Percentiles rank a stretch among this genome's conserved stretches.
Evolutionary conservation across 1,140 invertebrate species (phyloP).

Genomic region (Drosophila funebris): DNA sequence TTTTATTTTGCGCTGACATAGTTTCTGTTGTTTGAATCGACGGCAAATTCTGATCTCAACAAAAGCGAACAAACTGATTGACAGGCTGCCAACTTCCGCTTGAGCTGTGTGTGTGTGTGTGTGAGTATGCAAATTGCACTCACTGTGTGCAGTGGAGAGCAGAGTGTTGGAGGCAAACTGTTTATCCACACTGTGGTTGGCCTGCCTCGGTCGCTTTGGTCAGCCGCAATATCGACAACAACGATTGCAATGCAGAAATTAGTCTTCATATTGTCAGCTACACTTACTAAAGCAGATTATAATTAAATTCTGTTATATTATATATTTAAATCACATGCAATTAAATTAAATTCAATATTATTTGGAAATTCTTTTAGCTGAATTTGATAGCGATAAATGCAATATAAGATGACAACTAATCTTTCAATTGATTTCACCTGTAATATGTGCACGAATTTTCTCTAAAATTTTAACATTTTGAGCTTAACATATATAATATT

Average conservation of each 20-base stretch:
- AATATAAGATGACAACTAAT: no score
- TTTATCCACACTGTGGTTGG: not conserved
- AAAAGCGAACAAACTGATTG: not conserved
- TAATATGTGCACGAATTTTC: no score
- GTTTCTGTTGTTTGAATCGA: not conserved
- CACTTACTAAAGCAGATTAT: no score
- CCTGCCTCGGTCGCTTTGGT: not conserved
- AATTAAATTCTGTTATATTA: no score
- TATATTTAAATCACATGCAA: no score
- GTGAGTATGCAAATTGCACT: not conserved
- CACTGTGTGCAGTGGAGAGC: not conserved
- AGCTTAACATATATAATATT: no score
- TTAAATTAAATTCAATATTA: no score
- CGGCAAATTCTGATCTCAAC: not conserved
- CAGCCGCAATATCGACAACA: not conserved
- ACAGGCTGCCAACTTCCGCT: constrained; percentile 2
- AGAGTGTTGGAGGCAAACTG: not conserved
- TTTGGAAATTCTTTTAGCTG: no score
- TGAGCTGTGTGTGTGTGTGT: not conserved
- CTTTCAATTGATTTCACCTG: no score
- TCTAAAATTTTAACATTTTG: no score
- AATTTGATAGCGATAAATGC: no score
- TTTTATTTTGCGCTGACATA: constrained; percentile 4
- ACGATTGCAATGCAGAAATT: not conserved
- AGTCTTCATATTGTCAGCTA: no score